Evolutionary conservation across 2,797 vertebrate species (phyloP), one percentile per base, ranked within the genome.

Genomic region (Morus bassanus): DNA sequence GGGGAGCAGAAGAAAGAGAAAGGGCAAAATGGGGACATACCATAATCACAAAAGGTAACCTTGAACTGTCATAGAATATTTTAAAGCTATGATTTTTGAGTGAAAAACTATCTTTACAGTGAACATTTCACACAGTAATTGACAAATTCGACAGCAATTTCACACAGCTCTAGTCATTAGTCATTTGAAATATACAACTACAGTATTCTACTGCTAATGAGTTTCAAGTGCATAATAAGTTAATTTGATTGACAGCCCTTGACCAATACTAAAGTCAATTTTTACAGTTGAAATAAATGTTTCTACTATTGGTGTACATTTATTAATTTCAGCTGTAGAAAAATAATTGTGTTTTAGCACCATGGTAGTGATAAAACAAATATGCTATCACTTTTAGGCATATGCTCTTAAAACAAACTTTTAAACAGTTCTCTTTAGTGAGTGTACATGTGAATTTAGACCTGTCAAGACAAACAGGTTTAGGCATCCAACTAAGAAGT

Each of bases 121-220:
- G n/a, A 89, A 77, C 43, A 77, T 85, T 91, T 89, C 72, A 89
- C 45, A 80, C 15, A 85, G 25, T 91, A 93, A 95, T 85, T 89
- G 95, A 95, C 68, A 91, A 94, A 96, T 92, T 89, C 81, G 78
- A 45, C 57, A 80, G 53, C 54, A 92, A 89, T 95, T 95, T 94
- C 64, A 89, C 75, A 93, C 18, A 78, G 45, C 41, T 87, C 21
- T 85, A 85, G 53, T 94, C 48, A 91, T 94, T 74, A 94, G 59
- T 91, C 83, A 89, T 82, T 92, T 96, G 90, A 93, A 87, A 85
- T 92, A 45, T 21, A 89, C n/a, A 93, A 28, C 37, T 89, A 77
- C 51, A 70, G 22, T 85, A 68, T 83, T 91, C 83, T 80, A 88
- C 37, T 85, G 48, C 33, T 94, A 95, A 94, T 94, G 93, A 94